Evolutionary conservation across 2,888 invertebrate genomes (phyloP), one percentile per base, ranked within the genome.

Genomic region (Drosophila testacea): DNA sequence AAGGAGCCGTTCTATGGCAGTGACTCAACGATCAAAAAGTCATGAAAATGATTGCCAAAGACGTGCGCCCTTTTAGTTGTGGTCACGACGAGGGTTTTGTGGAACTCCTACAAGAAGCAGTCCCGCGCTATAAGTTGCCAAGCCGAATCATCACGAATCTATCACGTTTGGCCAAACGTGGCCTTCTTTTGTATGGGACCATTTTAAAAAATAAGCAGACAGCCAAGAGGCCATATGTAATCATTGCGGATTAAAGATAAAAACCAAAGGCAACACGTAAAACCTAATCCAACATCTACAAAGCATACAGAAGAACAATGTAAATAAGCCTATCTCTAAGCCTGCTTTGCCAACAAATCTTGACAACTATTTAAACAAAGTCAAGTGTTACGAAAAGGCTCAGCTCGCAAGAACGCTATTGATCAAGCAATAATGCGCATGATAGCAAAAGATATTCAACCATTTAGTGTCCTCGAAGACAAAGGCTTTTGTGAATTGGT

Each of bases 401-500:
- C 62, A 16, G 32, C 41, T 7, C 69, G 63, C 30, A 73, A 60
- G 41, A 34, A 39, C 9, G 46, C n/a, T 39, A n/a, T 73, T 39
- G 56, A 76, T 59, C 47, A 48, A 34, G 66, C 72, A 42, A 42
- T 87, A 42, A 54, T 89, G 51, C 52, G 65, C 39, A 79, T 47
- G 47, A 47, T 48, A 32, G 48, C 34, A 7, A 34, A 16, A 32
- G 34, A 48, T 89, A 86, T 83, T 69, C 88, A 90, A 57, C 87
- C 90, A 30, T 84, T 90, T 59, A 74, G 69, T 51, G 77, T 90
- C 32, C 90, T 90, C 11, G 82, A 90, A 54, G 86, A 89, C 75
- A 57, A 67, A 22, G 88, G 90, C 56, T 89, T 90, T 77, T 70
- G 60, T 69, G 69, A 83, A 56, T 85, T 89, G 46, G 70, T 85